Evolutionary conservation across 2,888 invertebrate genomes (phyloP).

Genomic region (Pyrrhosoma nymphula): DNA sequence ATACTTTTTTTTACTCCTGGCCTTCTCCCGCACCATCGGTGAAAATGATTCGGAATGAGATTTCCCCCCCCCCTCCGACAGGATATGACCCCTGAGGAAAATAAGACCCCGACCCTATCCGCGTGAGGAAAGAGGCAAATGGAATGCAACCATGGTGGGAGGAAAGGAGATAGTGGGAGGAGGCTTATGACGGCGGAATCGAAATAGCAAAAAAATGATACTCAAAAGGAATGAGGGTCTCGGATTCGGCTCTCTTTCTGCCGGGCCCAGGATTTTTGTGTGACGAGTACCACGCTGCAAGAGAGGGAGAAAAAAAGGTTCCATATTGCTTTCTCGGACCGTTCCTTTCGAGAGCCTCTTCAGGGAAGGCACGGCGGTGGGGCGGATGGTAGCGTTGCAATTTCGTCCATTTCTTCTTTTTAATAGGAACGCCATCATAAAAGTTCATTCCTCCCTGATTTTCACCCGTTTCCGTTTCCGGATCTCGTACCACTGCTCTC

Average conservation of each 20-base stretch:
- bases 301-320: conserved; percentile 31
- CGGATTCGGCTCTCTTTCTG: not conserved
- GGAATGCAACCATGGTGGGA: not conserved
- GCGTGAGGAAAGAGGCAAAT: not conserved
- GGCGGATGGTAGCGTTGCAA: conserved; percentile 27
- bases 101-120: not conserved
- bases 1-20: not conserved
- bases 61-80: not conserved
- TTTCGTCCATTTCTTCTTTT: not conserved
- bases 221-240: conserved; percentile 11
- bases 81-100: conserved; percentile 25
- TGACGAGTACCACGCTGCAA: not conserved
- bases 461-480: not conserved
- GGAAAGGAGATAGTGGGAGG: not conserved
- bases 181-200: not conserved
- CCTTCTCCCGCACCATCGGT: not conserved
- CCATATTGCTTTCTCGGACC: conserved; percentile 44
- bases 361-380: not conserved
- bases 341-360: not conserved
- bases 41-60: not conserved
- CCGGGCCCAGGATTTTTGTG: not conserved
- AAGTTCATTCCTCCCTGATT: conserved; percentile 47
- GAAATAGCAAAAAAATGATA: not conserved
- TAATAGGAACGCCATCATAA: not conserved
- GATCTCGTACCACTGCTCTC: not conserved